Evolutionary conservation across 2,888 invertebrate genomes (phyloP).

Genomic region (Meganola albula): DNA sequence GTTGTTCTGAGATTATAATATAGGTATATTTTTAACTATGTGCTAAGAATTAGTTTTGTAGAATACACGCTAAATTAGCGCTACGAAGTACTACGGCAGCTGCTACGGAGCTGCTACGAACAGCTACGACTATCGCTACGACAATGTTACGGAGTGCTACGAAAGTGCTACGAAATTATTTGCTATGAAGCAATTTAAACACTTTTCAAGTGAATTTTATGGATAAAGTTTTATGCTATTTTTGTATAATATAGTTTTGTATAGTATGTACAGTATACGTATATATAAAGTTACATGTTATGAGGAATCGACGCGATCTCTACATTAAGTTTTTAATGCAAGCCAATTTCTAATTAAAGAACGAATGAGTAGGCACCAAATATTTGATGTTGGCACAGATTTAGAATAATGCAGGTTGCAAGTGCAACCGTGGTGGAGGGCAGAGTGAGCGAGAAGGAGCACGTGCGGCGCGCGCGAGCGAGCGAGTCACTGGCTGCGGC

Average conservation of each 20-base stretch:
- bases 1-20: too few relatives aligned
- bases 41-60: slow-evolving; percentile 3
- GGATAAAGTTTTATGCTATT: too few relatives aligned
- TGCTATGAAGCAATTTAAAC: slow-evolving; percentile 2
- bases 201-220: not conserved
- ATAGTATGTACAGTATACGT: too few relatives aligned
- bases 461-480: slow-evolving; percentile 34
- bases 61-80: slow-evolving; percentile 18
- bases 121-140: too few relatives aligned
- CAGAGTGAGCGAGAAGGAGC: slow-evolving; percentile 48
- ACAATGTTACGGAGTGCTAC: slow-evolving; percentile 29
- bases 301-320: too few relatives aligned
- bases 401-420: slow-evolving; percentile 55
- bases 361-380: too few relatives aligned
- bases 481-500: slow-evolving; percentile 59
- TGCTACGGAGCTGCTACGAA: slow-evolving; percentile 30
- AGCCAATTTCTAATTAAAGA: too few relatives aligned
- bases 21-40: too few relatives aligned
- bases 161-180: slow-evolving; percentile 37
- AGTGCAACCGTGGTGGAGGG: slow-evolving; percentile 49
- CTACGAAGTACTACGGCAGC: slow-evolving; percentile 34
- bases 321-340: too few relatives aligned
- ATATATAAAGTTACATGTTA: too few relatives aligned
- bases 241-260: too few relatives aligned
- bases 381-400: slow-evolving; percentile 42